phyloP scores from a whole-genome alignment of 2,113 vertebrate genomes.

The Nyctibius bracteatus region DNA sequence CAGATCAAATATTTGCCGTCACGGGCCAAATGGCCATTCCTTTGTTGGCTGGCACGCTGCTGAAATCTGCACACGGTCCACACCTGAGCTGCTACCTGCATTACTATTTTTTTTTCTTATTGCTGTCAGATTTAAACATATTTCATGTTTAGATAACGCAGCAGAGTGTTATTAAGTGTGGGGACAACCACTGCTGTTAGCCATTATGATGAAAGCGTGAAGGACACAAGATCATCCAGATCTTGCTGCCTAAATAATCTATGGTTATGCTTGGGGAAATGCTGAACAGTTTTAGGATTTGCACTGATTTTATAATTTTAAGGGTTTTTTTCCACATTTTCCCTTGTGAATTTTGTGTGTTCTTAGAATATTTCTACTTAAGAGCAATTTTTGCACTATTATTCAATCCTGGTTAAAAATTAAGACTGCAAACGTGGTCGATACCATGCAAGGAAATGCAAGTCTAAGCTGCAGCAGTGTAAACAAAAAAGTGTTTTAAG shows the following conservation, averaged over 20 bases:
- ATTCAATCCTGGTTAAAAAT: not conserved
- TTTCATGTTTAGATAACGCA: not conserved
- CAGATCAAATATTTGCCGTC: not conserved
- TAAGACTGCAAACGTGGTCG: not conserved
- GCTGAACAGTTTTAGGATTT: not conserved
- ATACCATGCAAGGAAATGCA: slow-evolving; percentile 25
- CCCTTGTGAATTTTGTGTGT: not conserved
- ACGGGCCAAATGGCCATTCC: not conserved
- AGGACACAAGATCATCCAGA: not conserved
- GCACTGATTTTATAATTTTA: not conserved
- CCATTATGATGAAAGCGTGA: not conserved
- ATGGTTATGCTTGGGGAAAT: not conserved
- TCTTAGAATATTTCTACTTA: not conserved
- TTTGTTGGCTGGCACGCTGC: not conserved
- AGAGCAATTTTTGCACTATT: not conserved
- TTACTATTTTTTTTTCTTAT: not conserved
- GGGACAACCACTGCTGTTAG: not conserved
- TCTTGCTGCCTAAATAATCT: not conserved
- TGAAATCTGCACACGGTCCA: not conserved
- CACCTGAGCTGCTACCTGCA: not conserved
- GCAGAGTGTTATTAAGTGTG: not conserved
- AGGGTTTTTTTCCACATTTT: not conserved
- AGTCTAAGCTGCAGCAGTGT: slow-evolving; percentile 26
- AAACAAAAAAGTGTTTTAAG: slow-evolving; percentile 64
- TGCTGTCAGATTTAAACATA: not conserved